These are phyloP conservation scores for Ascaphus truei DNA, from an alignment of 2,113 vertebrate genomes.

Conservation along the genomic window DNA sequence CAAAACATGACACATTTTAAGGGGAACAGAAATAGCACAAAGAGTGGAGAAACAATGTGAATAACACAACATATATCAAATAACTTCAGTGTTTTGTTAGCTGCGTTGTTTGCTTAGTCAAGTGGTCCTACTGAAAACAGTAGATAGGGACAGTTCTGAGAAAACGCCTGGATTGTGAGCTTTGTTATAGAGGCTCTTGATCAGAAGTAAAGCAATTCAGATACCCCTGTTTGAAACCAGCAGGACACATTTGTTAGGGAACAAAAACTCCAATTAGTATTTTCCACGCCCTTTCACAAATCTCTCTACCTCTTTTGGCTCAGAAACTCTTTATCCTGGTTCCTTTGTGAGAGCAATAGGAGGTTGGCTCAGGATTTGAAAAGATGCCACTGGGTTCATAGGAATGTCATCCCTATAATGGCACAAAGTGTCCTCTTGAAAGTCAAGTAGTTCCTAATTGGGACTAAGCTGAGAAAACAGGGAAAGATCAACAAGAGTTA, in stretches of 20 bases:
- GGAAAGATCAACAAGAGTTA: constrained; percentile 12
- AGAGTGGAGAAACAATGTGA: not conserved
- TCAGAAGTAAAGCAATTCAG: constrained; percentile 68
- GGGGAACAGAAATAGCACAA: no score
- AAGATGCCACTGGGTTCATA: constrained; percentile 38
- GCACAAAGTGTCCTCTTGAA: constrained; percentile 35
- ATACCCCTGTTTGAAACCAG: constrained; percentile 66
- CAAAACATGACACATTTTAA: no score
- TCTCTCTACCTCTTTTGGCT: constrained; percentile 62
- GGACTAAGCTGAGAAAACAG: not conserved
- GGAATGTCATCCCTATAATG: constrained; percentile 25
- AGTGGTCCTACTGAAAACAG: constrained; percentile 47
- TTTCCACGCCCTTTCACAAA: constrained; percentile 78
- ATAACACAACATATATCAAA: not conserved
- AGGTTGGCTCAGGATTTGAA: constrained; percentile 31
- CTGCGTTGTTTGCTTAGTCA: constrained; percentile 52
- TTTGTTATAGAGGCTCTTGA: constrained; percentile 55
- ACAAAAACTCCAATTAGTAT: constrained; percentile 78
- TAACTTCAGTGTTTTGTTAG: constrained; percentile 39
- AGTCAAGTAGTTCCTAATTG: constrained; percentile 40
- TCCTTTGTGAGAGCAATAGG: constrained; percentile 61
- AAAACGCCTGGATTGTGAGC: constrained; percentile 60
- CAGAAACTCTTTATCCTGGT: constrained; percentile 56
- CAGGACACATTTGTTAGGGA: constrained; percentile 66
- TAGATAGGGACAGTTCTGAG: constrained; percentile 43